Percentiles rank a stretch among this genome's conserved stretches.
phyloP scores from a whole-genome alignment of 2,888 invertebrate genomes.

The Erebia epiphron region DNA sequence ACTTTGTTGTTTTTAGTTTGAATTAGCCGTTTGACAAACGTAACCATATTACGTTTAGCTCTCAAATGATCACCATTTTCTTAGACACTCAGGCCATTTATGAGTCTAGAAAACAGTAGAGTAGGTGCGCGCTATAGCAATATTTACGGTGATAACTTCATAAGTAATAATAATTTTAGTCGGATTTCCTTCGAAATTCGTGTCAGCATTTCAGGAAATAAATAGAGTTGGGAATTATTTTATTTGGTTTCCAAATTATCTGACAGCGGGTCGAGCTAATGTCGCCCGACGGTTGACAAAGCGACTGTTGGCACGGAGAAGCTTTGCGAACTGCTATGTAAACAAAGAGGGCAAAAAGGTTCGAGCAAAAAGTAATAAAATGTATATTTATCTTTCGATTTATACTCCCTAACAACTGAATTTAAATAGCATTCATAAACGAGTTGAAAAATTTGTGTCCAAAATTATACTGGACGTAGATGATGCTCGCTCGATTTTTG shows the following conservation, averaged over 20 bases:
- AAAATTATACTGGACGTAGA: no score
- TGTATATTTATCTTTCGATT: slow-evolving; percentile 64
- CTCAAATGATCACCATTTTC: no score
- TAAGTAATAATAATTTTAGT: slow-evolving; percentile 3
- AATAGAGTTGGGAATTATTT: slow-evolving; percentile 61
- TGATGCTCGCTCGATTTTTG: no score
- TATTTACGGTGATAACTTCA: no score
- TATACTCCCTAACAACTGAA: slow-evolving; percentile 52
- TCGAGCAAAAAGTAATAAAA: slow-evolving; percentile 65
- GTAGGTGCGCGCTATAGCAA: no score
- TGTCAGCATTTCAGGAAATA: slow-evolving; percentile 31
- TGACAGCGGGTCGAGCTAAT: slow-evolving; percentile 75
- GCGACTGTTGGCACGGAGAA: slow-evolving; percentile 79
- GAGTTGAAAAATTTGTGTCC: background rate
- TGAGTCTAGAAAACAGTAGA: no score
- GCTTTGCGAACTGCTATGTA: slow-evolving; percentile 73
- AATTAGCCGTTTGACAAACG: no score
- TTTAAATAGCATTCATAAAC: slow-evolving; percentile 42
- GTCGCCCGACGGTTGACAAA: slow-evolving; percentile 78
- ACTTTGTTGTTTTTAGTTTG: no score
- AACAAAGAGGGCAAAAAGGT: slow-evolving; percentile 71
- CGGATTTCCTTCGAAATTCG: slow-evolving; percentile 4
- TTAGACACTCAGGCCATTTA: no score
- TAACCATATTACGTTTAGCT: no score
- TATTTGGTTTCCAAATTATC: slow-evolving; percentile 76